Evolutionary conservation across 1,140 invertebrate species (phyloP).

Genomic region (Ganaspis sp.): DNA sequence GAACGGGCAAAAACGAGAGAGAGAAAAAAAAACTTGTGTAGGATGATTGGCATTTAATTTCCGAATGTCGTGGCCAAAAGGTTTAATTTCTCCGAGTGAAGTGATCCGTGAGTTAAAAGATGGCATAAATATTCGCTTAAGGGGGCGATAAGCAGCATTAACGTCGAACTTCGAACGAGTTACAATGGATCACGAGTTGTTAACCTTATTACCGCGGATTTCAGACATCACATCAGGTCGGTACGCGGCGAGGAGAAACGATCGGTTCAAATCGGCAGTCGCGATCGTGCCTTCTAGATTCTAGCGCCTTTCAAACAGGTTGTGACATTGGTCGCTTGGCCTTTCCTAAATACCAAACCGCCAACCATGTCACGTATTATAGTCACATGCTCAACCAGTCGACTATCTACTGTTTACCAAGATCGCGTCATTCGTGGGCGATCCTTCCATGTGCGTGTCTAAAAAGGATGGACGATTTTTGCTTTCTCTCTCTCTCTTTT

Average conservation of each 20-base stretch:
- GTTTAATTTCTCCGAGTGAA: background rate
- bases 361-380: constrained; percentile 71
- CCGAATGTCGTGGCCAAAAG: constrained; percentile 14
- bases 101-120: constrained; percentile 15
- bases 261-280: constrained; percentile 44
- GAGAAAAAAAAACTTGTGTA: background rate
- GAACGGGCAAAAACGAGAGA: background rate
- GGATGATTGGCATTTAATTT: background rate
- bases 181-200: background rate
- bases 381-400: constrained; percentile 41
- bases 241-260: constrained; percentile 45
- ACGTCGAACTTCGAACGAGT: background rate
- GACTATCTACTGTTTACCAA: constrained; percentile 36
- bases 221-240: constrained; percentile 26
- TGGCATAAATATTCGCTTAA: background rate
- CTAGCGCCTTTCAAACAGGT: constrained; percentile 74
- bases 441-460: too few species aligned
- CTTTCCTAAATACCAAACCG: constrained; percentile 76
- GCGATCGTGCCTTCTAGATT: constrained; percentile 61
- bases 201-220: constrained; percentile 45
- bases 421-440: constrained; percentile 40
- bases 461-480: too few species aligned
- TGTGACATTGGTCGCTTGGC: constrained; percentile 75
- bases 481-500: background rate
- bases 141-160: constrained; percentile 14